phyloP scores from a whole-genome alignment of 92 coral and sea anemone genomes.

The Bergia sp. region DNA sequence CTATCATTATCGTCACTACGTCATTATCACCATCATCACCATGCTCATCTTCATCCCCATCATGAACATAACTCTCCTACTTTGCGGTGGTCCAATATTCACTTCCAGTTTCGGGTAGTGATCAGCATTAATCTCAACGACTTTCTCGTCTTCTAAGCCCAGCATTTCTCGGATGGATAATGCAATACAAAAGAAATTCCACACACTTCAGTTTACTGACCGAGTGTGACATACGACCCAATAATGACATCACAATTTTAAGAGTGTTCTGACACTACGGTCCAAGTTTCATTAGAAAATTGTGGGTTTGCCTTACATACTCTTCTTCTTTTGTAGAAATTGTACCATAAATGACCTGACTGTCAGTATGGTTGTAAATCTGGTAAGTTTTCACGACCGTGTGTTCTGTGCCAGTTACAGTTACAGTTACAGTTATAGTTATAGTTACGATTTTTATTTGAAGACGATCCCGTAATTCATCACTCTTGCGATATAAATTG shows the following conservation, averaged over 20 bases:
- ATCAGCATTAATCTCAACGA: conserved; percentile 77
- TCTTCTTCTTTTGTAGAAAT: conserved; percentile 62
- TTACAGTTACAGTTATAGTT: no score
- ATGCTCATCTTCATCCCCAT: not conserved
- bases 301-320: not conserved
- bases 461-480: not conserved
- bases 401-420: not conserved
- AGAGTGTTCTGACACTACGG: no score
- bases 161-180: conserved; percentile 87
- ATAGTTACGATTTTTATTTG: no score
- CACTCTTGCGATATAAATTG: not conserved
- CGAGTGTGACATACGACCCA: no score
- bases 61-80: not conserved
- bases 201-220: not conserved
- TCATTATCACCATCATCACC: no score
- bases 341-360: conserved; percentile 92
- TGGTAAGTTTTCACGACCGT: conserved; percentile 55
- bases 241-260: no score
- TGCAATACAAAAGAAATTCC: not conserved
- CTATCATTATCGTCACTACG: no score
- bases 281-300: no score
- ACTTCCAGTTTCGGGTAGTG: conserved; percentile 78
- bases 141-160: conserved; percentile 77
- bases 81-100: not conserved
- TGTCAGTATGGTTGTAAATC: conserved; percentile 83